Percentiles rank a stretch among this genome's conserved stretches.
phyloP scores from a whole-genome alignment of 2,113 vertebrate species.

The Eretmodus cyanostictus region DNA sequence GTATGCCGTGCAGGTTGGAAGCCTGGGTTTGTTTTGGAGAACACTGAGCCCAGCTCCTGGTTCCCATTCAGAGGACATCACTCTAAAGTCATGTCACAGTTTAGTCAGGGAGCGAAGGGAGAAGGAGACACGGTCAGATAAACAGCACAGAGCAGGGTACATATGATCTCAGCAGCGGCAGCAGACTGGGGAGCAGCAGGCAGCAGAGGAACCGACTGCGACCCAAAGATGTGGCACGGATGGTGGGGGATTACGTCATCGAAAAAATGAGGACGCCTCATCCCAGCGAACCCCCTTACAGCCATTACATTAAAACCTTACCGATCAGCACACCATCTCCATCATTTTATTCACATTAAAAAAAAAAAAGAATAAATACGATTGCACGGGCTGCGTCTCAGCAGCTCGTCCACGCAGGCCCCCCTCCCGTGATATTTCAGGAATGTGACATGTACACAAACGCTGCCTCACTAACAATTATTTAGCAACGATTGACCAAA shows the following conservation, averaged over 20 bases:
- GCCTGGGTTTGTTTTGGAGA: neutral
- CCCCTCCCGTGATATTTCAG: neutral
- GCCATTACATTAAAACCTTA: neutral
- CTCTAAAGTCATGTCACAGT: neutral
- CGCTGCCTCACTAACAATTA: neutral
- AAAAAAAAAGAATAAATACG: neutral
- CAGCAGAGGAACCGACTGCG: constrained; percentile 44
- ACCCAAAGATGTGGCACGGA: constrained; percentile 66
- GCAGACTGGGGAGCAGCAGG: constrained; percentile 46
- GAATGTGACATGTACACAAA: neutral
- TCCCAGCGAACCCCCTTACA: constrained; percentile 21
- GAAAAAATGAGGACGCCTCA: constrained; percentile 52
- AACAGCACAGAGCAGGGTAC: constrained; percentile 26
- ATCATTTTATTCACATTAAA: neutral
- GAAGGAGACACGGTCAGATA: neutral
- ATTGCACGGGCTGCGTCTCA: neutral
- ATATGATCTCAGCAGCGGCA: constrained; percentile 36
- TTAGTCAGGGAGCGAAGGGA: neutral
- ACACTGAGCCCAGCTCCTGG: neutral
- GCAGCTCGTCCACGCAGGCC: neutral
- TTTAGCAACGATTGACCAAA: neutral
- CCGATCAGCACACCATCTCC: neutral
- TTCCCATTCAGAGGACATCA: neutral
- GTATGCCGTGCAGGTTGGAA: neutral
- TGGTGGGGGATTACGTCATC: constrained; percentile 65